phyloP scores from a whole-genome alignment of 2,888 invertebrate species.

The Drosophila bunnanda region DNA sequence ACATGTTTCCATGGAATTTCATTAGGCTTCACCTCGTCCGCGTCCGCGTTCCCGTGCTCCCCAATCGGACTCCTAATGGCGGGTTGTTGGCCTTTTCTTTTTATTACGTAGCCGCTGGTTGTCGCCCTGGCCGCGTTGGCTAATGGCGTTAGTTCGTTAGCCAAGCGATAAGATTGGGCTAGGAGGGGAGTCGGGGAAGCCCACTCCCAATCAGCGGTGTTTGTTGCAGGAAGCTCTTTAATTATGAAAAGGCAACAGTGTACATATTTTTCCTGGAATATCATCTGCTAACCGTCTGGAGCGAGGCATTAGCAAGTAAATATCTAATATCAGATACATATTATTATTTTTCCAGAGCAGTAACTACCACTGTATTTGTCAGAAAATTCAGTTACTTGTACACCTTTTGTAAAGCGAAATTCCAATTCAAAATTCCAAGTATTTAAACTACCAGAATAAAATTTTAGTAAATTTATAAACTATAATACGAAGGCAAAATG shows the following conservation, averaged over 20 bases:
- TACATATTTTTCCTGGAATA: not conserved
- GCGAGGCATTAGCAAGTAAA: not conserved
- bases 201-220: slow-evolving; percentile 19
- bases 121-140: slow-evolving; percentile 50
- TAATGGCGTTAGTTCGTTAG: slow-evolving; percentile 81
- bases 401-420: not conserved
- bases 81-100: slow-evolving; percentile 64
- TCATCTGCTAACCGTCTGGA: not conserved
- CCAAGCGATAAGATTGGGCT: slow-evolving; percentile 71
- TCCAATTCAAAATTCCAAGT: not conserved
- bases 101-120: slow-evolving; percentile 58
- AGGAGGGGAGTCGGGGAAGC: not conserved
- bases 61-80: slow-evolving; percentile 54
- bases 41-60: slow-evolving; percentile 3
- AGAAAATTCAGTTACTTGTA: not conserved
- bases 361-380: not conserved
- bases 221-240: slow-evolving; percentile 39
- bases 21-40: slow-evolving; percentile 54
- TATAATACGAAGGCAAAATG: no score
- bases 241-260: slow-evolving; percentile 26
- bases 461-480: not conserved
- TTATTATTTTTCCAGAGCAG: not conserved
- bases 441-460: not conserved
- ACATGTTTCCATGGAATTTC: slow-evolving; percentile 81
- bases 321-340: not conserved